Percentiles rank a stretch among this genome's conserved stretches.
These are phyloP conservation scores for Puffinus mauretanicus DNA, from an alignment of 2,113 vertebrate genomes.

Conservation along the genomic window DNA sequence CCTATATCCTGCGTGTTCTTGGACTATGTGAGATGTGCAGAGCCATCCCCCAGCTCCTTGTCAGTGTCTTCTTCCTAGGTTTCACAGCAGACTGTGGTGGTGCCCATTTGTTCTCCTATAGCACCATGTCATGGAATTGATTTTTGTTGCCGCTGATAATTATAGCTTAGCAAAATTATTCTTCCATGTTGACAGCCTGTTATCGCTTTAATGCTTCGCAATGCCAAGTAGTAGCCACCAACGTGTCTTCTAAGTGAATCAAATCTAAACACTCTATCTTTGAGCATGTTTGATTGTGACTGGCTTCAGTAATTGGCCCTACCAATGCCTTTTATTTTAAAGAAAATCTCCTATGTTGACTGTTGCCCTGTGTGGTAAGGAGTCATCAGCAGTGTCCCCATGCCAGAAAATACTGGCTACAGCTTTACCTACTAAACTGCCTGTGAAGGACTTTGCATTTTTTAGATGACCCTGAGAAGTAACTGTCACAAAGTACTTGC, in stretches of 20 bases:
- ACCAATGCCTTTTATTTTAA: not conserved
- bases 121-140: not conserved
- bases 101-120: not conserved
- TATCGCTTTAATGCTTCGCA: not conserved
- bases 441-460: not conserved
- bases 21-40: rapidly evolving
- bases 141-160: not conserved
- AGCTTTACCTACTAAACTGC: not conserved
- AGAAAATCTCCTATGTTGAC: not conserved
- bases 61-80: not conserved
- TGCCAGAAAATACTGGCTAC: not conserved
- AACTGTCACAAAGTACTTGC: not conserved
- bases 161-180: not conserved
- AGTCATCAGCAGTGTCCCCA: not conserved
- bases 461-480: not conserved
- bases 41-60: not conserved
- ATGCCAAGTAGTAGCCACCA: not conserved
- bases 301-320: not conserved
- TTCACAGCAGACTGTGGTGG: not conserved
- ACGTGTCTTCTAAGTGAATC: not conserved
- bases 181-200: not conserved
- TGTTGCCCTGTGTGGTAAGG: not conserved
- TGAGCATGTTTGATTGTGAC: not conserved
- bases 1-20: not conserved
- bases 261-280: not conserved